Conservation (phyloP, 2,888 invertebrate genomes). For the Ophion slaviceki region DNA sequence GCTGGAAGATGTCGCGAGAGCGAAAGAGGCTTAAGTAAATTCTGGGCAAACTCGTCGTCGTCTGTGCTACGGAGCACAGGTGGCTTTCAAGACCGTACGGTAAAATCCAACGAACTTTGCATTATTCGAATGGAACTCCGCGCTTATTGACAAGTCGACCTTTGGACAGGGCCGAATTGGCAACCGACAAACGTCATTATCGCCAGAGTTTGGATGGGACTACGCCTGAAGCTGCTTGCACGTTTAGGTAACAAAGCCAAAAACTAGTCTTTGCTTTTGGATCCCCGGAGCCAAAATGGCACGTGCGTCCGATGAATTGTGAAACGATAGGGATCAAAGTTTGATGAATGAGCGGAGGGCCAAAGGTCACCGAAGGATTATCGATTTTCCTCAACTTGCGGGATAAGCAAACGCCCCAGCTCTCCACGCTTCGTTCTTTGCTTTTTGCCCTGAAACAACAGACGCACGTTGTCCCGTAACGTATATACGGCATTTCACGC, state of each 20-base stretch:
- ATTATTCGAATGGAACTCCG: conserved; percentile 38
- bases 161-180: conserved; percentile 12
- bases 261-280: conserved; percentile 23
- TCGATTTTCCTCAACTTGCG: conserved; percentile 40
- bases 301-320: conserved; percentile 39
- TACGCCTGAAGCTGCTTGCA: neutral
- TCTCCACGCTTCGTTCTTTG: conserved; percentile 14
- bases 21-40: conserved; percentile 37
- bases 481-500: conserved; percentile 16
- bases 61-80: conserved; percentile 24
- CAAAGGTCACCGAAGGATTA: conserved; percentile 52
- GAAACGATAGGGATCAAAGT: conserved; percentile 33
- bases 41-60: conserved; percentile 32
- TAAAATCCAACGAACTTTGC: conserved; percentile 47
- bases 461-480: conserved; percentile 18
- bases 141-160: neutral
- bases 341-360: conserved; percentile 52
- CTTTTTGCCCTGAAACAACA: conserved; percentile 41
- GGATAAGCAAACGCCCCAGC: conserved; percentile 18
- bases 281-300: conserved; percentile 17
- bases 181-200: conserved; percentile 9
- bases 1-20: neutral
- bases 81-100: conserved; percentile 17
- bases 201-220: neutral
- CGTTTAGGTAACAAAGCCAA: neutral